Conservation (phyloP, 2,888 invertebrate species). For the Apamea monoglypha region DNA sequence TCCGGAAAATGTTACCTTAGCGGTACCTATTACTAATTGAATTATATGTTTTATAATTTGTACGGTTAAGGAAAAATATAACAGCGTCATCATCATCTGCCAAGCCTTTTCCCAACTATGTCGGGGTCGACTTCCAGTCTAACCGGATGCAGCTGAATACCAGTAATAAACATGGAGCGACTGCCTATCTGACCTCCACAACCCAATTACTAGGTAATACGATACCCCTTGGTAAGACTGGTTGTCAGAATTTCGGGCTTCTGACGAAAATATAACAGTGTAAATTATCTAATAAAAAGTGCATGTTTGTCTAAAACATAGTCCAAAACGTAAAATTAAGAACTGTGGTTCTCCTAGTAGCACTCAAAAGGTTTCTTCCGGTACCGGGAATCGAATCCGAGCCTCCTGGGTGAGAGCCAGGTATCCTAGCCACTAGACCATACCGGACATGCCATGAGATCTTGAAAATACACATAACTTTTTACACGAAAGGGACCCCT, state of each 20-base stretch:
- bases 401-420: slow-evolving; percentile 91
- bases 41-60: neutral
- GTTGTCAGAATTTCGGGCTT: no score
- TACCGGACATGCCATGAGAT: slow-evolving; percentile 80
- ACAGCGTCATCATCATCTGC: no score
- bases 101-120: no score
- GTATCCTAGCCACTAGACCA: slow-evolving; percentile 92
- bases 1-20: neutral
- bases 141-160: no score
- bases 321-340: neutral
- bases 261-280: no score
- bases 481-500: neutral
- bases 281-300: neutral
- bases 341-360: neutral
- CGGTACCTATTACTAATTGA: neutral
- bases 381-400: slow-evolving; percentile 92
- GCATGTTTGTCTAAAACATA: neutral
- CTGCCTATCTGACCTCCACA: no score
- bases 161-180: no score
- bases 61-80: neutral
- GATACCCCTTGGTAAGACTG: no score
- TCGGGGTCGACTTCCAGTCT: no score
- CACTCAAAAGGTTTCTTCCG: slow-evolving; percentile 82
- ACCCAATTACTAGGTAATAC: no score
- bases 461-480: neutral